These are phyloP conservation scores for Marcusenius ussheri DNA, from an alignment of 2,113 vertebrate species.

Conservation along the genomic window DNA sequence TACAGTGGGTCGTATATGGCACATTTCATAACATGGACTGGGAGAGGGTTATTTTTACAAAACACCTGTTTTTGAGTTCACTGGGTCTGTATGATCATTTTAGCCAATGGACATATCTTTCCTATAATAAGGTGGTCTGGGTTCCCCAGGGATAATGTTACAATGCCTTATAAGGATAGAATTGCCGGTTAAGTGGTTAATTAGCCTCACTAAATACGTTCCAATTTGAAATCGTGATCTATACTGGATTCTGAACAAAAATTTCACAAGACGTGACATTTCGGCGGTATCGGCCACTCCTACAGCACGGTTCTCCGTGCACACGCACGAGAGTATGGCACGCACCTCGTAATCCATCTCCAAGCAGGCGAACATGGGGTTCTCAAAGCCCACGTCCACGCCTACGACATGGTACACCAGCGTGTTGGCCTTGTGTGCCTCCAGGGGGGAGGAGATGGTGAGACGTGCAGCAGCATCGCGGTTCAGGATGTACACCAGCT, in stretches of 20 bases:
- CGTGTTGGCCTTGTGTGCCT: constrained; percentile 97
- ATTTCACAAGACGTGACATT: not conserved
- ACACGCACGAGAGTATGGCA: too few species aligned
- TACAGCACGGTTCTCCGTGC: not conserved
- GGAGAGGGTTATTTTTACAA: too few species aligned
- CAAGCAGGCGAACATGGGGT: constrained; percentile 97
- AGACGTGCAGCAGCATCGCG: constrained; percentile 92
- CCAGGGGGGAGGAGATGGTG: constrained; percentile 93
- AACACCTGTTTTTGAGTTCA: too few species aligned
- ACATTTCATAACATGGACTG: too few species aligned
- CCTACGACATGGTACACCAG: constrained; percentile 97
- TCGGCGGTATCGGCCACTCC: accelerated
- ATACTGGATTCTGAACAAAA: too few species aligned
- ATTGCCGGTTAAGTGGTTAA: not conserved
- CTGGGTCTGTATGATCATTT: too few species aligned
- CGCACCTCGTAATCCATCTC: constrained; percentile 98
- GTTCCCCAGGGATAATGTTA: not conserved
- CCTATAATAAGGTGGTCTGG: too few species aligned
- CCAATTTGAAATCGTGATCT: too few species aligned
- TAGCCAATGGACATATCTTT: too few species aligned
- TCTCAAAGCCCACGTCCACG: constrained; percentile 97
- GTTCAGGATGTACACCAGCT: constrained; percentile 95
- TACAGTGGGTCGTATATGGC: too few species aligned
- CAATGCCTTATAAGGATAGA: not conserved
- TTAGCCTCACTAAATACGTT: not conserved